phyloP scores from a whole-genome alignment of 2,888 invertebrate species.

The Rhodophaea formosa region DNA sequence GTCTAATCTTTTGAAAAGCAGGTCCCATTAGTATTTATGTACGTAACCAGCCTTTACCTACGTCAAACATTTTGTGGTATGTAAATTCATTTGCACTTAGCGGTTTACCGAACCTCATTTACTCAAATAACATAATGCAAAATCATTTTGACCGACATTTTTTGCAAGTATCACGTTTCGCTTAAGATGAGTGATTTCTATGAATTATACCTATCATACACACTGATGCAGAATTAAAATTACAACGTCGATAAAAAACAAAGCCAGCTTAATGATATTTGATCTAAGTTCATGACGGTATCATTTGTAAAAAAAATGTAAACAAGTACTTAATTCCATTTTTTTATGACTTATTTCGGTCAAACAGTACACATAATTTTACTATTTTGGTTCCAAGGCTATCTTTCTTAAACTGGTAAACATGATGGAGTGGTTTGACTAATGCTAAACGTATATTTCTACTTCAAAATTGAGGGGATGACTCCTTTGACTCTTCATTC shows the following conservation, averaged over 20 bases:
- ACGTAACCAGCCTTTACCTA: not conserved
- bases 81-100: not conserved
- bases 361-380: no score
- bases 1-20: not conserved
- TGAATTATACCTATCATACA: no score
- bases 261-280: no score
- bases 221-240: no score
- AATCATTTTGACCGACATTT: not conserved
- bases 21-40: not conserved
- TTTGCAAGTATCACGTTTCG: no score
- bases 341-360: no score
- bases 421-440: not conserved
- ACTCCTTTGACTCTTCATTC: slow-evolving; percentile 74
- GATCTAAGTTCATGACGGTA: no score
- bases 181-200: no score
- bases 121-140: not conserved
- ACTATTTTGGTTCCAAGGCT: not conserved
- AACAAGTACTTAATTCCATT: no score
- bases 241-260: no score
- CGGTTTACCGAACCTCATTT: not conserved
- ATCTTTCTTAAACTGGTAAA: not conserved
- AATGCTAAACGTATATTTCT: slow-evolving; percentile 64
- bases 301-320: no score
- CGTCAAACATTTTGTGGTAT: not conserved
- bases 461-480: slow-evolving; percentile 74